Evolutionary conservation across 2,113 vertebrate genomes (phyloP).

Genomic region (Gymnocephalus cernua): DNA sequence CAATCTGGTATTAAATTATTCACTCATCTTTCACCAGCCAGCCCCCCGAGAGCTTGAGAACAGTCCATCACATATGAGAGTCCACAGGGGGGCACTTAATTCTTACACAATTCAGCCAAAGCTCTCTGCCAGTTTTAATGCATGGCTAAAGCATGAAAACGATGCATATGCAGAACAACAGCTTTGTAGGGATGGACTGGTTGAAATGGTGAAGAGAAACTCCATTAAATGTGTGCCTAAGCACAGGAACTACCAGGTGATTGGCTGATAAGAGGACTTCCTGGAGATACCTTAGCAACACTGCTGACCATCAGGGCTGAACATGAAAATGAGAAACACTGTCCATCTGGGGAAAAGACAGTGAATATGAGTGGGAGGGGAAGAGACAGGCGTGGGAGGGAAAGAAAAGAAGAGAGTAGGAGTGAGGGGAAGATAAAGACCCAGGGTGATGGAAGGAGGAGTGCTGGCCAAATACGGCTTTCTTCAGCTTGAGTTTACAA

Average conservation of each 20-base stretch:
- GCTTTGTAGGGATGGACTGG: background rate
- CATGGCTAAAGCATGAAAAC: constrained; percentile 25
- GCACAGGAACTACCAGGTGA: constrained; percentile 21
- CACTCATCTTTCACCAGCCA: constrained; percentile 43
- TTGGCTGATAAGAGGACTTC: constrained; percentile 42
- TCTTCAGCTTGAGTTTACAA: constrained; percentile 1
- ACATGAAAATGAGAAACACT: constrained; percentile 36
- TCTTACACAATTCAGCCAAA: constrained; percentile 21
- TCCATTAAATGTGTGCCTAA: constrained; percentile 13
- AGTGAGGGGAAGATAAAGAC: constrained; percentile 27
- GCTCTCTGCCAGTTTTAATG: constrained; percentile 19
- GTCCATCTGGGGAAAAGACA: constrained; percentile 29
- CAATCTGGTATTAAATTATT: constrained; percentile 65
- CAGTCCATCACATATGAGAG: constrained; percentile 34
- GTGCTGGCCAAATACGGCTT: background rate
- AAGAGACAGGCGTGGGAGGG: constrained; percentile 10
- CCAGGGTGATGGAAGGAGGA: constrained; percentile 6
- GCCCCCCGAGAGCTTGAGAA: constrained; percentile 8
- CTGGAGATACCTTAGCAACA: constrained; percentile 57
- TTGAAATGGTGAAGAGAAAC: constrained; percentile 12
- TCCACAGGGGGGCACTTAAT: constrained; percentile 37
- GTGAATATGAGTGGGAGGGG: background rate
- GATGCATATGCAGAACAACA: constrained; percentile 11
- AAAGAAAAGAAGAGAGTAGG: background rate
- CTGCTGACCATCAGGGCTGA: constrained; percentile 30